These are phyloP conservation scores for Apis dorsata DNA, from an alignment of 1,140 invertebrate species.

Conservation along the genomic window DNA sequence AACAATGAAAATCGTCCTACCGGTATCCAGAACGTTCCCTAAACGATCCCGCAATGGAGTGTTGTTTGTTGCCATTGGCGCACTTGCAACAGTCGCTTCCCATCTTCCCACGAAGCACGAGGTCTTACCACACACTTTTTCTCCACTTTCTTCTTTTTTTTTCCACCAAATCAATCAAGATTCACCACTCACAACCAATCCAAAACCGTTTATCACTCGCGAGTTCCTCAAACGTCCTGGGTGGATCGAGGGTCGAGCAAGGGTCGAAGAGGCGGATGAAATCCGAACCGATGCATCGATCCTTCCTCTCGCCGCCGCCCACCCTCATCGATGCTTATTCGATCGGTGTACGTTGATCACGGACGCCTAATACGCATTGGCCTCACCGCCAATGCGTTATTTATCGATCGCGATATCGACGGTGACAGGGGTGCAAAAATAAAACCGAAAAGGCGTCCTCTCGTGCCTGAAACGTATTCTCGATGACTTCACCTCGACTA, in stretches of 20 bases:
- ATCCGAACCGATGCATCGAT: slow-evolving; percentile 40
- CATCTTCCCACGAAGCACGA: slow-evolving; percentile 65
- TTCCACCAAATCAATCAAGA: slow-evolving; percentile 8
- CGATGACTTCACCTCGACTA: slow-evolving; percentile 24
- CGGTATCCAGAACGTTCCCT: slow-evolving; percentile 66
- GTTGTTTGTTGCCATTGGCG: slow-evolving; percentile 75
- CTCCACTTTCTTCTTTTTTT: no score
- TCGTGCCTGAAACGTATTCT: slow-evolving; percentile 28
- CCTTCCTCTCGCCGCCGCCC: background rate
- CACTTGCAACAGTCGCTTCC: slow-evolving; percentile 81
- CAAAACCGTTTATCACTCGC: background rate
- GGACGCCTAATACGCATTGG: background rate
- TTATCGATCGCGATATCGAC: background rate
- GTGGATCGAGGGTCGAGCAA: background rate
- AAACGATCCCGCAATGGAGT: slow-evolving; percentile 56
- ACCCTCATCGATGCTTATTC: background rate
- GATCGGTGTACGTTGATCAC: background rate
- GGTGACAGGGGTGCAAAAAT: slow-evolving; percentile 35
- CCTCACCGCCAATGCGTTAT: background rate
- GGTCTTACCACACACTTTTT: background rate
- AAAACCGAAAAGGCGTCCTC: slow-evolving; percentile 32
- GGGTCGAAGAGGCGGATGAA: slow-evolving; percentile 28
- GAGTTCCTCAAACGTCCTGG: background rate
- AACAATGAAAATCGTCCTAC: slow-evolving; percentile 48
- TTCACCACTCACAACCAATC: background rate